Base-by-base conservation (phyloP, 2,113 vertebrate genomes). In the Corapipo altera region DNA sequence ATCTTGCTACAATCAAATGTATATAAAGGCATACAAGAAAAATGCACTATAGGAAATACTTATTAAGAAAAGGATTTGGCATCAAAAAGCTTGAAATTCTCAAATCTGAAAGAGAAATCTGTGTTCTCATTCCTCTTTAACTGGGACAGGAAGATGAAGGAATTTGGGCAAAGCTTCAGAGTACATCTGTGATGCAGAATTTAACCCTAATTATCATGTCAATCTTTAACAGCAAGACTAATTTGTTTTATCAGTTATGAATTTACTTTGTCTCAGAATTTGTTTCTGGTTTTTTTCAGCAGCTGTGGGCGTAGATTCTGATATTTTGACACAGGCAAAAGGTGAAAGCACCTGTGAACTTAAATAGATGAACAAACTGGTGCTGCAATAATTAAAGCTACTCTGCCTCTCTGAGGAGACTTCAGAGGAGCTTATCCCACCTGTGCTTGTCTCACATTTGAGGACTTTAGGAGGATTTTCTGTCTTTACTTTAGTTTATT, bases 1-100 rank as follows among this genome's bases (percentile, higher is more conserved):
- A 5, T 33, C 35, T 71, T 75, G 5, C 15, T 74, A 2, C 3
- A 1, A 2, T 37, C 4, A 35, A 27, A 55, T 30, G 3, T 6
- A 12, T 21, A 13, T 11, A 30, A 61, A 58, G 19, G 8, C 8
- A 8, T 2, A 37, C 2, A 6, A 41, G n/a, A 16, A 44, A 32
- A 5, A 5, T 62, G 5, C 7, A 18, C 6, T 13, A 21, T 62
- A 46, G 23, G 11, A 66, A 72, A 54, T 49, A 24, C 5, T 67
- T n/a, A 12, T 57, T 37, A 21, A 59, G 12, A 11, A 55, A 44
- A 66, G 1, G 15, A 46, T 11, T 33, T 46, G 27, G 44, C 46
- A 62, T 24, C 3, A 39, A 32, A 88, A 79, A 61, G 2, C 1
- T 76, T 85, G 27, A 59, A 28, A 13, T 30, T 71, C 21, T 91